Conservation (phyloP, 1,140 invertebrate species). For the Cyphomyrmex costatus region DNA sequence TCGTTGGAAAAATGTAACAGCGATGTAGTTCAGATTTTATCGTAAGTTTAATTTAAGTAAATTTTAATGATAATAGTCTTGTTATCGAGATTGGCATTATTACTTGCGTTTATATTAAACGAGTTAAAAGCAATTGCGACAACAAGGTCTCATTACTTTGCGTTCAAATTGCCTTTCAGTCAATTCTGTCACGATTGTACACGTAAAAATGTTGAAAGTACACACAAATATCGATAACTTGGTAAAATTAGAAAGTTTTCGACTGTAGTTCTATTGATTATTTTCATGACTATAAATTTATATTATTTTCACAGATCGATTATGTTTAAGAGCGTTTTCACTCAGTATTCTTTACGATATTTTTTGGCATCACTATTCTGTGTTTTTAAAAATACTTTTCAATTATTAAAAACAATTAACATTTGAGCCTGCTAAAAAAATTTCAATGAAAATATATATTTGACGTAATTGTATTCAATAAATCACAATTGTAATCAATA, state of each 20-base stretch:
- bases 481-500: neutral
- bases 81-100: neutral
- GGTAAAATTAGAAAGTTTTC: neutral
- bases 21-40: neutral
- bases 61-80: neutral
- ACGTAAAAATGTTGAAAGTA: neutral
- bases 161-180: neutral
- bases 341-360: neutral
- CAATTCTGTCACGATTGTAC: too few relatives aligned
- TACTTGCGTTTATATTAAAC: neutral
- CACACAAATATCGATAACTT: neutral
- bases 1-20: neutral
- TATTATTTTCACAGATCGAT: neutral
- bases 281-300: neutral
- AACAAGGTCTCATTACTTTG: neutral
- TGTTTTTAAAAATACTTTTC: neutral
- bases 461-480: neutral
- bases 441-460: neutral
- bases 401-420: neutral
- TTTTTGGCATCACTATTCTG: neutral
- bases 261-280: neutral
- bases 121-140: neutral
- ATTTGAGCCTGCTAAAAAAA: neutral
- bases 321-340: neutral
- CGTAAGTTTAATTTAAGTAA: neutral